Base-by-base conservation (phyloP, 2,113 vertebrate species). In the Planiliza haematocheilus region DNA sequence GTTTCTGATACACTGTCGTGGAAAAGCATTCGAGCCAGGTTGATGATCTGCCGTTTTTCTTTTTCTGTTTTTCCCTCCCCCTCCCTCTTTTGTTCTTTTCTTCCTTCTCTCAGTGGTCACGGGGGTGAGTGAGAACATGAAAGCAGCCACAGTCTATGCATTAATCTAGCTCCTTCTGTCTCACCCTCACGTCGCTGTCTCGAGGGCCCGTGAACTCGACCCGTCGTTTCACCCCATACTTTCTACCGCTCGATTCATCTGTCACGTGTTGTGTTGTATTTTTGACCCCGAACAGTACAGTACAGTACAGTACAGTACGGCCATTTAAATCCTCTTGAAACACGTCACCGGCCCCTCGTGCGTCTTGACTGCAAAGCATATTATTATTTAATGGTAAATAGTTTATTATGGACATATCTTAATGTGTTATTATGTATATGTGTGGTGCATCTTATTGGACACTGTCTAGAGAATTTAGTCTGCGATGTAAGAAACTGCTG, bases 401-500 rank as follows among this genome's bases (percentile, higher is more conserved):
- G 69, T 88, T 86, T 70, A 88, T 84, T 52, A 88, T 83, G 77
- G 82, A 84, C 85, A 88, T 88, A 85, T 84, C 82, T 77, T 80
- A 56, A 66, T 89, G 84, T 89, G 55, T 91, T 87, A 63, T 82
- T 72, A 68, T 82, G 90, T 93, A 87, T 91, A 78, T 90, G 83
- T 92, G 90, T 91, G 82, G 84, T 92, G 88, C 88, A 87, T 91
- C 74, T 83, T 87, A 83, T 84, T 81, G 62, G 81, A 87, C 77
- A 86, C 64, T 80, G 82, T 91, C 83, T 93, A 93, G 90, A 91
- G 38, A 68, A 79, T 83, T 84, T 88, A 91, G 84, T 85, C 74
- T 58, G 77, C 74, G 43, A 60, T 85, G 85, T 93, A 87, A 77
- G 78, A 69, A 74, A 57, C 82, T 65, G 83, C 63, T 86, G 30